phyloP scores from a whole-genome alignment of 2,797 vertebrate species.

The Cygnus olor region DNA sequence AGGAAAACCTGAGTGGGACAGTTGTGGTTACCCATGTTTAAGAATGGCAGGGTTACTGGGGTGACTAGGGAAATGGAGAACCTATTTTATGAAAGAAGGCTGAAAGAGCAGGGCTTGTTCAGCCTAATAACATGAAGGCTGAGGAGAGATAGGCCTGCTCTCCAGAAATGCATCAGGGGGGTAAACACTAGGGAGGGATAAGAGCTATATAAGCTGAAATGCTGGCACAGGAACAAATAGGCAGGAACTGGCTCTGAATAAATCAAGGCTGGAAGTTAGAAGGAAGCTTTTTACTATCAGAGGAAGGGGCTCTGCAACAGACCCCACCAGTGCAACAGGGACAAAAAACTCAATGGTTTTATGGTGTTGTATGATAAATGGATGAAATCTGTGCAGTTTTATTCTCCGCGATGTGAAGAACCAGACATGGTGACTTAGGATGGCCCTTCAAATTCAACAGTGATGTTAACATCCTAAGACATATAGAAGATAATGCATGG shows the following conservation, averaged over 20 bases:
- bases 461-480: neutral
- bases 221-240: slow-evolving; percentile 72
- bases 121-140: slow-evolving; percentile 64
- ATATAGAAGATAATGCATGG: neutral
- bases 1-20: neutral
- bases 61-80: slow-evolving; percentile 60
- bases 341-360: neutral
- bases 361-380: neutral
- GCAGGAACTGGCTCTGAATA: slow-evolving; percentile 66
- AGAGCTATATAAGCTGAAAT: slow-evolving; percentile 72
- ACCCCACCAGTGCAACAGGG: neutral
- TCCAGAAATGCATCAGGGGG: slow-evolving; percentile 47
- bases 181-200: slow-evolving; percentile 69
- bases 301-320: neutral
- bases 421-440: neutral
- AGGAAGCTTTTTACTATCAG: slow-evolving; percentile 38
- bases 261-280: slow-evolving; percentile 63
- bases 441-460: neutral
- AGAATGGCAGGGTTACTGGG: slow-evolving; percentile 44
- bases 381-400: neutral
- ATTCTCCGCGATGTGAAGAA: neutral
- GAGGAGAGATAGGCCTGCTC: slow-evolving; percentile 66
- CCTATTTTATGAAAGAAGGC: slow-evolving; percentile 45
- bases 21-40: neutral
- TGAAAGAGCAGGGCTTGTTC: slow-evolving; percentile 67